These are phyloP conservation scores for Synanthedon andrenaeformis DNA, from an alignment of 2,888 invertebrate genomes.

Conservation along the genomic window DNA sequence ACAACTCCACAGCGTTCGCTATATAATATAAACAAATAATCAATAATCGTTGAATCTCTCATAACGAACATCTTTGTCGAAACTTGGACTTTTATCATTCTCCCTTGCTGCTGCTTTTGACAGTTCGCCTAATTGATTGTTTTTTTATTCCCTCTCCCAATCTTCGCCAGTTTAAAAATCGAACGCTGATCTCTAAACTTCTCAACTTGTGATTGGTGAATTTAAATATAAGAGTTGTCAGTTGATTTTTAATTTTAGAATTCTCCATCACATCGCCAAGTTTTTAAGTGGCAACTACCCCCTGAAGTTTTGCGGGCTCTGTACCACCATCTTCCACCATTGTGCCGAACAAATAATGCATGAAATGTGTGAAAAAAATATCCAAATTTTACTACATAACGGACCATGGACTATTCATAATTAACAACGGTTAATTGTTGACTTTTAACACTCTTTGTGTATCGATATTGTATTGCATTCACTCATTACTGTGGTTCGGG, in stretches of 20 bases:
- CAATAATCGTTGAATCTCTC: slow-evolving; percentile 9
- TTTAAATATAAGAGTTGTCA: slow-evolving; percentile 12
- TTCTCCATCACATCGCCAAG: neutral
- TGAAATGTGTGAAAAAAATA: no score
- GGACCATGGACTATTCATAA: neutral
- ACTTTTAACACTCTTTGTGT: neutral
- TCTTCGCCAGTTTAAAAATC: slow-evolving; percentile 34
- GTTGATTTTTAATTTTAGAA: neutral
- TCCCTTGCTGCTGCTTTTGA: slow-evolving; percentile 41
- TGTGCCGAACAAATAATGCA: no score
- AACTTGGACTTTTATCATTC: slow-evolving; percentile 21
- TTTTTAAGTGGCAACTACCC: neutral
- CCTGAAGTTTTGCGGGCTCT: neutral
- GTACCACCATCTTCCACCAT: neutral
- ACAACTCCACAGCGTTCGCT: neutral
- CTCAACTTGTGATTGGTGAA: slow-evolving; percentile 40
- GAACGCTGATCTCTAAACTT: slow-evolving; percentile 11
- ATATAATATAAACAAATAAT: slow-evolving; percentile 4
- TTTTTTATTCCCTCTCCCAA: slow-evolving; percentile 30
- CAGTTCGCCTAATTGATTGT: slow-evolving; percentile 63
- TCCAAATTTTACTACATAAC: no score
- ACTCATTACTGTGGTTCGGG: slow-evolving; percentile 28
- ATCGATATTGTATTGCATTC: neutral
- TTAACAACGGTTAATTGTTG: neutral
- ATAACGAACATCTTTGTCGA: slow-evolving; percentile 23